Evolutionary conservation across 2,113 vertebrate species (phyloP), one percentile per base, ranked within the genome.

Genomic region (Glaucidium brasilianum): DNA sequence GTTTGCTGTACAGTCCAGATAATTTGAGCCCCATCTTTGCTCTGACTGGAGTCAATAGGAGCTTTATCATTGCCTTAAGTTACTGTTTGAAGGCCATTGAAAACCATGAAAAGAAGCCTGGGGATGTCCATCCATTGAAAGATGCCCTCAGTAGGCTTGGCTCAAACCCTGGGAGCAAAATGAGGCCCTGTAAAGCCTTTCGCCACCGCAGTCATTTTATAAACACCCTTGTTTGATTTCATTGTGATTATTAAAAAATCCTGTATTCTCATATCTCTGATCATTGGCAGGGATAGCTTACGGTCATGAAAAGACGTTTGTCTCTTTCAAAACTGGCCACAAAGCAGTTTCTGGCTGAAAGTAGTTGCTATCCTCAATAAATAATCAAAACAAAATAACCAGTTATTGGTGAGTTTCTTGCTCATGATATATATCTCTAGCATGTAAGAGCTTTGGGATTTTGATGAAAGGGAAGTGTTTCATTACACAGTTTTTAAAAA

Each of bases 91-190:
- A 56, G 35, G 32, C 75, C 59, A 60, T 2, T 86, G 63, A 74
- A 96, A 86, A 75, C 26, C 27, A 78, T 87, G 66, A 90, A 73
- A 58, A 76, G 73, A 92, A n/a, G 15, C 53, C 47, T 41, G 26
- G 64, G 12, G 23, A 47, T 72, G 60, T 39, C 77, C 58, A 0
- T 45, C 19, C 43, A 4, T 84, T 89, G 86, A 95, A 92, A 96
- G 89, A 77, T 77, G n/a, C 19, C 35, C 19, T 93, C 43, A 56
- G 41, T 39, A 77, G 39, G 16, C 75, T 94, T 93, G 91, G 64
- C 90, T 94, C 55, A 89, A 93, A 78, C 64, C 49, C 80, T 92
- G 73, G 73, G 80, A 95, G 86, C 80, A 87, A 81, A 95, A 52
- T 68, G 58, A 75, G 20, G 10, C 56, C 27, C 49, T 80, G 4